Conservation (phyloP, 2,888 invertebrate species). For the Cecidostiba fungosa region DNA sequence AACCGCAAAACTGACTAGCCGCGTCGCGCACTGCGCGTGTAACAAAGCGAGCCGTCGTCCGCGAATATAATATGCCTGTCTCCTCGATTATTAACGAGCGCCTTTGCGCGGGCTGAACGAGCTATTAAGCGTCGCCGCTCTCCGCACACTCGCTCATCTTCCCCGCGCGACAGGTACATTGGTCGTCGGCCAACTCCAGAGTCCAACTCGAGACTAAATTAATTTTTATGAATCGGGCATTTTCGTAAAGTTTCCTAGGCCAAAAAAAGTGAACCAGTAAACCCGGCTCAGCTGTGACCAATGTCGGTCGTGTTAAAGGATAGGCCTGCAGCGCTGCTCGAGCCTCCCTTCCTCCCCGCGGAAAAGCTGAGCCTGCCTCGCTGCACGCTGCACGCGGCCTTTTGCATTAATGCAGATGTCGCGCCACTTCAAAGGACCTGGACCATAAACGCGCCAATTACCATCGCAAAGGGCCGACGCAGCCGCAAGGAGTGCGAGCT, state of each 20-base stretch:
- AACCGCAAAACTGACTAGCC: slow-evolving; percentile 19
- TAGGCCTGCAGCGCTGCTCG: no score
- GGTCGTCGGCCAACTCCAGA: slow-evolving; percentile 57
- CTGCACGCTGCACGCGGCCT: slow-evolving; percentile 58
- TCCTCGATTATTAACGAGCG: slow-evolving; percentile 64
- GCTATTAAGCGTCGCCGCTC: slow-evolving; percentile 63
- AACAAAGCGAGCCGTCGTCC: slow-evolving; percentile 20
- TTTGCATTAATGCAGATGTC: slow-evolving; percentile 74
- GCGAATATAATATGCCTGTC: slow-evolving; percentile 62
- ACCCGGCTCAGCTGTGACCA: slow-evolving; percentile 68
- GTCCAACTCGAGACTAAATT: neutral
- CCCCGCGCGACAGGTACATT: slow-evolving; percentile 53
- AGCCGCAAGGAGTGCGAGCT: slow-evolving; percentile 54
- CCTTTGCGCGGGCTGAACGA: slow-evolving; percentile 65
- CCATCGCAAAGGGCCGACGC: slow-evolving; percentile 71
- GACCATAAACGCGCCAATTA: slow-evolving; percentile 75
- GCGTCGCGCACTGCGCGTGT: slow-evolving; percentile 11
- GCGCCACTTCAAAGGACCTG: slow-evolving; percentile 67
- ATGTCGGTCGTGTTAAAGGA: slow-evolving; percentile 72
- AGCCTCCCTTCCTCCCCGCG: no score
- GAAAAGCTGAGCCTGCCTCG: slow-evolving; percentile 63
- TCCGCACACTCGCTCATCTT: slow-evolving; percentile 64
- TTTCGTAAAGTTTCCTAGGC: neutral
- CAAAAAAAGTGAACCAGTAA: no score
- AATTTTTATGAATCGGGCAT: slow-evolving; percentile 41